Conservation (phyloP, 2,888 invertebrate species). For the Leucophenga maculata region DNA sequence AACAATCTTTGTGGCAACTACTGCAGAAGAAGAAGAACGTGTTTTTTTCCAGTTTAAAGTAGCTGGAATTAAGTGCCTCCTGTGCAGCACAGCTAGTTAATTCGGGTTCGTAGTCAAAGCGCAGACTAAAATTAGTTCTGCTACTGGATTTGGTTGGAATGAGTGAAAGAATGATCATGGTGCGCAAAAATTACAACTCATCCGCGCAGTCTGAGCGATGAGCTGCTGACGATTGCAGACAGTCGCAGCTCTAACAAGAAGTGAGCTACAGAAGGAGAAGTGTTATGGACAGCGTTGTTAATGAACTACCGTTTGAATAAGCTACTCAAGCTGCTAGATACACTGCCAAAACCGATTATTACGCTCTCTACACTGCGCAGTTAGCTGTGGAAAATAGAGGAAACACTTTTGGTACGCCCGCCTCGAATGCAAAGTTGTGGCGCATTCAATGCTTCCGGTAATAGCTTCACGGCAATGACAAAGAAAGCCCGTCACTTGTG, state of each 20-base stretch:
- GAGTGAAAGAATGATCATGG: too few relatives aligned
- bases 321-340: too few relatives aligned
- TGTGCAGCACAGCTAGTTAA: slow-evolving; percentile 5
- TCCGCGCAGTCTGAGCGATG: too few relatives aligned
- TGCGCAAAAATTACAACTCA: too few relatives aligned
- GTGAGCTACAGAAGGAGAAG: too few relatives aligned
- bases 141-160: slow-evolving; percentile 46
- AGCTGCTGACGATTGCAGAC: too few relatives aligned
- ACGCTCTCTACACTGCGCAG: neutral
- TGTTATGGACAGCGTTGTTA: too few relatives aligned
- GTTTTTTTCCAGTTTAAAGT: neutral
- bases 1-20: neutral
- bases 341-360: too few relatives aligned
- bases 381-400: slow-evolving; percentile 1
- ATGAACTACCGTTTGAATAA: too few relatives aligned
- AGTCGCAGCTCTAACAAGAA: too few relatives aligned
- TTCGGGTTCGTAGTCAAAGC: too few relatives aligned
- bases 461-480: neutral
- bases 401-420: neutral
- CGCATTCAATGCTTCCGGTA: slow-evolving; percentile 4
- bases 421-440: neutral
- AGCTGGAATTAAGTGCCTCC: slow-evolving; percentile 13
- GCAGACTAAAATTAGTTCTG: slow-evolving; percentile 21
- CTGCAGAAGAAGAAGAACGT: neutral
- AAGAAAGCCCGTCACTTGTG: neutral